Conservation (phyloP, 2,113 vertebrate species). For the Chrysochloris asiatica region DNA sequence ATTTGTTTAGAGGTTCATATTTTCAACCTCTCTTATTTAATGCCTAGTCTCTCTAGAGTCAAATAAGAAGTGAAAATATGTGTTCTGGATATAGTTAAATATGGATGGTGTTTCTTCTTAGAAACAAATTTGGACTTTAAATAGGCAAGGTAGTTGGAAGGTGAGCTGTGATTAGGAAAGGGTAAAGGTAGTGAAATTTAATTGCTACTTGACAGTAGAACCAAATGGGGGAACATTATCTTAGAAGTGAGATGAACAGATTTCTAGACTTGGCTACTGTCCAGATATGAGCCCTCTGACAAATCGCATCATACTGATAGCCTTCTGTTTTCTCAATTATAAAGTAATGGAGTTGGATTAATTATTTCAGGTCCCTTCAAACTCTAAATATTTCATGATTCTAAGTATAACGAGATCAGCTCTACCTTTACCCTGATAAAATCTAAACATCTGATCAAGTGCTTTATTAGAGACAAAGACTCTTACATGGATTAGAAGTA, state of each 20-base stretch:
- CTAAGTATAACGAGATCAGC: neutral
- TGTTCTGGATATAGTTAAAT: neutral
- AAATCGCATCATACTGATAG: neutral
- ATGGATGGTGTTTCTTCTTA: neutral
- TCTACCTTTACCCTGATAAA: neutral
- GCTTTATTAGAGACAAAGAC: neutral
- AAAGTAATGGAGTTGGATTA: slow-evolving; percentile 27
- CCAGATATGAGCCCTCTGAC: neutral
- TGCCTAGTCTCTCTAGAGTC: neutral
- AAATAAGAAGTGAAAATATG: neutral
- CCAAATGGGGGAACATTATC: neutral
- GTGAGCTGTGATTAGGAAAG: neutral
- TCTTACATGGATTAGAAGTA: neutral
- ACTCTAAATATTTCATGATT: slow-evolving; percentile 8
- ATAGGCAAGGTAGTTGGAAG: neutral
- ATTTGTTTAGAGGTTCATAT: neutral
- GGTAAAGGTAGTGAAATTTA: neutral
- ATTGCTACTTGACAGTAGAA: neutral
- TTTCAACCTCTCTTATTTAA: neutral
- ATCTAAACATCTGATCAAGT: neutral
- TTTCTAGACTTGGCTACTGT: neutral
- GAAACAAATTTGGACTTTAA: neutral
- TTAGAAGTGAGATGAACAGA: neutral
- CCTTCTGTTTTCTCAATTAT: neutral
- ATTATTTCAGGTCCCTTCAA: slow-evolving; percentile 21